Base-by-base conservation (phyloP, 2,888 invertebrate genomes). In the Mayetiola destructor region DNA sequence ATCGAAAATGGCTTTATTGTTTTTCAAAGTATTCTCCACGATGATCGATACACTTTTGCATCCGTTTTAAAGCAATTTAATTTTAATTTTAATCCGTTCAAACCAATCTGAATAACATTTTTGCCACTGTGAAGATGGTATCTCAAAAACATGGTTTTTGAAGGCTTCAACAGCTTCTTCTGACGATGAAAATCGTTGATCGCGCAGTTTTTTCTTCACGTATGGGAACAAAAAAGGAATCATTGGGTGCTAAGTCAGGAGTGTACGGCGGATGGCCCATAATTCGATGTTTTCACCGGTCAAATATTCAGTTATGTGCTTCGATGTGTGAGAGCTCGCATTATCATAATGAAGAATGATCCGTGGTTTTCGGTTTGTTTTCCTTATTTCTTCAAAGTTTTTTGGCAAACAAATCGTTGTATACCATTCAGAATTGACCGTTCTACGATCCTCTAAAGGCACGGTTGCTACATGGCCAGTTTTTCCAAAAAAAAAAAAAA, bases 331-430 rank as follows among this genome's bases (percentile, higher is more conserved):
- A 58, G 32, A 54, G 54, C 54, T 30, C 23, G 61, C 61, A 60
- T 59, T 60, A 59, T 59, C 61, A 21, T 60, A 59, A 39, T 62
- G 59, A 29, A 63, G 54, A 58, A 60, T 56, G 56, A 60, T 57
- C n/a, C 56, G 37, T 40, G 32, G 39, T 35, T 23, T 18, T 23
- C 6, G 2, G 14, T 54, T 58, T 8, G 36, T 61, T 58, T 60
- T 62, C 37, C 56, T 55, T 37, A 68, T 65, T 69, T 67, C 67
- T 67, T 27, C 58, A 56, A 62, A 59, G 56, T 59, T 59, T 59
- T 61, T 59, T 57, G 61, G 61, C 59, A 63, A 64, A 62, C 61
- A 63, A 62, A 64, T 64, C 59, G 61, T 63, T 57, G 60, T 63
- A 57, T 62, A 61, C 63, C 62, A 64, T 60, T 64, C 62, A 57